Evolutionary conservation across 2,797 vertebrate genomes (phyloP), one percentile per base, ranked within the genome.

Genomic region (Sphenopsis melanotis): DNA sequence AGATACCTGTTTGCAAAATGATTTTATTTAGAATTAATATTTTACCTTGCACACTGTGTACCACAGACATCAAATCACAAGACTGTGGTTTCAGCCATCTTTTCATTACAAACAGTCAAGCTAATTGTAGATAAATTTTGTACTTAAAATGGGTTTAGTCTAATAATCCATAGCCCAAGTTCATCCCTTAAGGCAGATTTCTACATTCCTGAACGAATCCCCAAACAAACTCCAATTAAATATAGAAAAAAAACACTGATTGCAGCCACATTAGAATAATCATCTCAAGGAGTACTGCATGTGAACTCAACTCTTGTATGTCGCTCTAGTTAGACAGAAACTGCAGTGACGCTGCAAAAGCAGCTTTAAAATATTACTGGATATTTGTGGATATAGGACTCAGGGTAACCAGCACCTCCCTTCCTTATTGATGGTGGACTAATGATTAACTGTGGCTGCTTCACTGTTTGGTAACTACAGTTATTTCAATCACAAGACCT

Each of bases 71-170:
- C 50, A 89, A 79, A 97, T 56, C 56, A 85, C 41, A 69, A 87
- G 27, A 57, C 87, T 63, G 53, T 79, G 66, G 86, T 21, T 94
- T 96, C 89, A 90, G 65, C 75, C 65, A 91, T 93, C 82, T 94
- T 94, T 86, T 89, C 85, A 96, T 95, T 94, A 83, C 36, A 36
- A 97, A 72, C 56, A 93, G 92, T 79, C 15, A 85, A 46, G 34
- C 50, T 94, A 94, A 96, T 95, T 71, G 77, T 93, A 96, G 92
- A 94, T 93, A 89, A 70, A 94, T 94, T 94, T 95, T 92, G 55
- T 83, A 92, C 69, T 82, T 87, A 87, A 94, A 96, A 88, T 66
- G 81, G 17, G 78, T 85, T 88, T 79, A 94, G 86, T 68, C 92
- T 93, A 92, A 94, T 65, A 97, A 89, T 32, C 49, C 79, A 57